Evolutionary conservation across 1,140 invertebrate genomes (phyloP).

Genomic region (Camponotus vicinus): DNA sequence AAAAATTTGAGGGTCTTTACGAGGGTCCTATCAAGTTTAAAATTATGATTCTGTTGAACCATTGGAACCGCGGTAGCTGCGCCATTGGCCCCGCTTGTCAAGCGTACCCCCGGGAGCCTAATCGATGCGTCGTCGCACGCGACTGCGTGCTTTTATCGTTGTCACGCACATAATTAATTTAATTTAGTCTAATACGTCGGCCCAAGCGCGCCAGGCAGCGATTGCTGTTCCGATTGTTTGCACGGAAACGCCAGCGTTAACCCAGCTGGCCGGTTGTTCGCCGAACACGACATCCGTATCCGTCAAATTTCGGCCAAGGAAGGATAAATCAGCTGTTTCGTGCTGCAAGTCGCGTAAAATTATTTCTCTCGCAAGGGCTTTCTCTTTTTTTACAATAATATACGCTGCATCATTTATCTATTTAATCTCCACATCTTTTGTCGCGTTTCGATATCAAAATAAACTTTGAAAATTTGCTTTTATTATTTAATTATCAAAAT

Average conservation of each 20-base stretch:
- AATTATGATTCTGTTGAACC: neutral
- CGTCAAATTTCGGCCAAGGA: constrained; percentile 52
- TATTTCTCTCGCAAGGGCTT: neutral
- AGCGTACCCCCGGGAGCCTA: constrained; percentile 78
- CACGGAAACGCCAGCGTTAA: constrained; percentile 83
- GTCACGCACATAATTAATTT: constrained; percentile 87
- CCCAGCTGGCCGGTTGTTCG: constrained; percentile 27
- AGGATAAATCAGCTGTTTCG: constrained; percentile 59
- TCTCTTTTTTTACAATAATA: neutral
- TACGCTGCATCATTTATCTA: constrained; percentile 15
- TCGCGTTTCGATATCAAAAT: neutral
- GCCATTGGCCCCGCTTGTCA: constrained; percentile 62
- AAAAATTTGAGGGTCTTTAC: neutral
- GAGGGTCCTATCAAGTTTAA: neutral
- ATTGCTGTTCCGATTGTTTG: constrained; percentile 83
- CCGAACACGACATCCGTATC: constrained; percentile 67
- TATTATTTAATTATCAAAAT: neutral
- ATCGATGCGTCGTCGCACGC: constrained; percentile 85
- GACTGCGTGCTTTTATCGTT: constrained; percentile 84
- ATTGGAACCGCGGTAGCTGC: constrained; percentile 23
- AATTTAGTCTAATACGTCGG: constrained; percentile 85
- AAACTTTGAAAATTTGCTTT: neutral
- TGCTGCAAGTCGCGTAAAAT: neutral
- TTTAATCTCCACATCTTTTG: constrained; percentile 5
- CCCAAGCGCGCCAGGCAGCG: constrained; percentile 77